These are phyloP conservation scores for Andricus quercusramuli DNA, from an alignment of 2,888 invertebrate genomes.

Conservation along the genomic window DNA sequence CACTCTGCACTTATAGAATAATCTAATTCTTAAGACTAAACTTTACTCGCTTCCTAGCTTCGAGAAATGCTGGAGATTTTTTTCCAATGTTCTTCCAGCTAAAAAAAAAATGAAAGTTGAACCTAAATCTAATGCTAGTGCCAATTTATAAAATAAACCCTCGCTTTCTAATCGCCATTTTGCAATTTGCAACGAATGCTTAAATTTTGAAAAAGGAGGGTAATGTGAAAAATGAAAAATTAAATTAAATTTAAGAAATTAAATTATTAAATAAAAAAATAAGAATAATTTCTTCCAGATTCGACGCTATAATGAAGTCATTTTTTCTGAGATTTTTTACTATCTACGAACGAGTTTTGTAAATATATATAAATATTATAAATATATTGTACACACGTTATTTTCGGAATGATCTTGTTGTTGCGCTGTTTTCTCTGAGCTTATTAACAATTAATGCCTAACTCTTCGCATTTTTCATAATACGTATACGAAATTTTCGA, in stretches of 20 bases:
- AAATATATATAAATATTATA: slow-evolving; percentile 38
- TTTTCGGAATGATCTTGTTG: slow-evolving; percentile 39
- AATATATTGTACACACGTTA: slow-evolving; percentile 32
- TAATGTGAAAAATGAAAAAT: not conserved
- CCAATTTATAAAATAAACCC: slow-evolving; percentile 19
- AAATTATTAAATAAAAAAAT: not conserved
- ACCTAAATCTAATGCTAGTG: slow-evolving; percentile 7
- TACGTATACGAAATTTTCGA: slow-evolving; percentile 1
- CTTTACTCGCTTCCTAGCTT: slow-evolving; percentile 34
- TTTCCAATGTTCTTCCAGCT: not conserved
- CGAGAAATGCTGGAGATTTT: not conserved
- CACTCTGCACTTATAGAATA: slow-evolving; percentile 32
- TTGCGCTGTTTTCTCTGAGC: slow-evolving; percentile 36
- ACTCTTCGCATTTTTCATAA: slow-evolving; percentile 12
- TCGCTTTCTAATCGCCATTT: not conserved
- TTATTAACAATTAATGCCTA: slow-evolving; percentile 39
- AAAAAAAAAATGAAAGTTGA: not conserved
- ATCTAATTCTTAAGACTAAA: slow-evolving; percentile 10
- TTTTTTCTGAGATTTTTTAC: slow-evolving; percentile 9
- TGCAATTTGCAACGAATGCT: not conserved
- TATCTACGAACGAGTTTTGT: slow-evolving; percentile 26
- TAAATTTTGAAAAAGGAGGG: not conserved
- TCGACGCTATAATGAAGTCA: not conserved
- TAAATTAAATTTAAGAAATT: too few species aligned
- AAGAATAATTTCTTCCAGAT: not conserved